Evolutionary conservation across 2,888 invertebrate species (phyloP), one percentile per base, ranked within the genome.

Genomic region (Ecliptopera silaceata): DNA sequence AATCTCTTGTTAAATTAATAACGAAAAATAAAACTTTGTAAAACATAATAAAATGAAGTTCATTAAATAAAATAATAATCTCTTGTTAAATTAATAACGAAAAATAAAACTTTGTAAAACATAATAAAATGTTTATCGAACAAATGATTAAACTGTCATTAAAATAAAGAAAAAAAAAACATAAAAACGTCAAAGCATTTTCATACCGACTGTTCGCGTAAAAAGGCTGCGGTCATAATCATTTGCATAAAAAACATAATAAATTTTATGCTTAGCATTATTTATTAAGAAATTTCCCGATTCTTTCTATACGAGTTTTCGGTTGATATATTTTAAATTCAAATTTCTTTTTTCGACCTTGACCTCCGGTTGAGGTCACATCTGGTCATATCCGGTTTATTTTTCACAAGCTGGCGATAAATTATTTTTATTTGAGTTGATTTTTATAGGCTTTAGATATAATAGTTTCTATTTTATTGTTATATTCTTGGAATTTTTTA

Each of bases 331-430:
- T 53, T 57, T 59, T 43, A 63, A 66, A 71, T 75, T 70, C 57
- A 59, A 70, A 71, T 70, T 67, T 63, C 64, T 67, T 59, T 66
- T 64, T 54, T 36, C 64, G 75, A 63, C 75, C 75, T 75, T 75
- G 75, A 74, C 68, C 69, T 65, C 63, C 61, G 59, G 66, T 65
- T 65, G 52, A 63, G 59, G 58, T 61, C 54, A 38, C 43, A 57
- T 46, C 49, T 50, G 54, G 20, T 5, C 17, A 17, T 39, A 51
- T 59, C 47, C 47, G 54, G 50, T 59, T 41, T 50, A 15, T 46
- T 46, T 52, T 51, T 59, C 38, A 50, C 45, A 17, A 50, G 20
- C 34, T 39, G 49, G 46, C 6, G 8, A 51, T 32, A 31, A 18
- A 20, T 20, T 8, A 12, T 36, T 47, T 51, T 47, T 22, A 39